A percentile compares a stretch with the other conserved stretches of the same genome.
Conservation (phyloP, 2,888 invertebrate species). For the Lypha dubia region DNA sequence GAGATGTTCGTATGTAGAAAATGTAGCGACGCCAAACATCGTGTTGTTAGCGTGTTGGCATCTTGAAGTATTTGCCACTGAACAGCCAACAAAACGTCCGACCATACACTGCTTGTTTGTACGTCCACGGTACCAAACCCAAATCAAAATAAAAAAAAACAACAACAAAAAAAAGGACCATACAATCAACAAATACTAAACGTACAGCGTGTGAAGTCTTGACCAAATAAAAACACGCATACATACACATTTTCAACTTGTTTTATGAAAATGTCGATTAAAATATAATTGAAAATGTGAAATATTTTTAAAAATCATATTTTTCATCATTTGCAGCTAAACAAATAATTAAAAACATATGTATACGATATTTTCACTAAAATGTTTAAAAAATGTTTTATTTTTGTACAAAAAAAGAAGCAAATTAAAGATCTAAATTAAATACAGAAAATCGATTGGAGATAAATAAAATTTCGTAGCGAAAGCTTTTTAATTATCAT, state of each 20-base stretch:
- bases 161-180: too few relatives aligned
- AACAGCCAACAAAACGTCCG: slow-evolving; percentile 56
- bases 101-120: slow-evolving; percentile 7
- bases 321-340: slow-evolving; percentile 20
- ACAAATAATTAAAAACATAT: slow-evolving; percentile 6
- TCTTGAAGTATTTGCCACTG: slow-evolving; percentile 72
- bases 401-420: background rate
- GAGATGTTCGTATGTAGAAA: slow-evolving; percentile 47
- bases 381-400: slow-evolving; percentile 58
- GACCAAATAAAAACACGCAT: slow-evolving; percentile 55
- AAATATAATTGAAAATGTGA: slow-evolving; percentile 70
- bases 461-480: background rate
- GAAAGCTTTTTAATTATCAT: slow-evolving; percentile 4
- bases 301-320: slow-evolving; percentile 44
- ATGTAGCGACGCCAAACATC: slow-evolving; percentile 70
- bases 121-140: background rate
- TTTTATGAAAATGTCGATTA: slow-evolving; percentile 61
- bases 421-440: background rate
- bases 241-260: slow-evolving; percentile 44
- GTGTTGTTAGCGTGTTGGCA: slow-evolving; percentile 72
- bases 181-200: slow-evolving; percentile 24
- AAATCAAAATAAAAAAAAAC: slow-evolving; percentile 20
- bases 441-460: background rate
- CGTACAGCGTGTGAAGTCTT: slow-evolving; percentile 69
- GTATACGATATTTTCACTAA: slow-evolving; percentile 62